Evolutionary conservation across 2,113 vertebrate species (phyloP).

Genomic region (Rhegmatorhina hoffmannsi): DNA sequence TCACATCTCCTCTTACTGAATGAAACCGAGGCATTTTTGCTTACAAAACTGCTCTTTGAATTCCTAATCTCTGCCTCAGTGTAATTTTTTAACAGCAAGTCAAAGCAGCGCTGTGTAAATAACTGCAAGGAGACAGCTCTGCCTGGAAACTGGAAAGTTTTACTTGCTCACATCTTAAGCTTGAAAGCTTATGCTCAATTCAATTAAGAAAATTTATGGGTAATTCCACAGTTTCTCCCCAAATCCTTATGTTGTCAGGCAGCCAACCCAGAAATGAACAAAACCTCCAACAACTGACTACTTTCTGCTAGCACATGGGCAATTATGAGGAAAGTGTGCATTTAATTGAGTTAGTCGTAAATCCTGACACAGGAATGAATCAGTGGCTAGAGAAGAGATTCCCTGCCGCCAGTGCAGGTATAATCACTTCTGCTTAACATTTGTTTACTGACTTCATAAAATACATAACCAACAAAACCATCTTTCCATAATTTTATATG

Average conservation of each 20-base stretch:
- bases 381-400: neutral
- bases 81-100: constrained; percentile 18
- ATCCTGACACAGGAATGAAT: neutral
- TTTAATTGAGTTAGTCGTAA: constrained; percentile 28
- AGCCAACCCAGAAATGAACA: constrained; percentile 33
- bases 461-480: neutral
- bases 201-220: constrained; percentile 59
- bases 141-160: constrained; percentile 42
- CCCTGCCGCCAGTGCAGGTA: neutral
- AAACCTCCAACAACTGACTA: neutral
- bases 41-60: constrained; percentile 40
- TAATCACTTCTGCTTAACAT: neutral
- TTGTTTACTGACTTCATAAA: constrained; percentile 4
- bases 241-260: constrained; percentile 41
- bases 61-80: constrained; percentile 34
- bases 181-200: constrained; percentile 24
- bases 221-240: constrained; percentile 45
- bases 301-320: constrained; percentile 9
- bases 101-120: constrained; percentile 54
- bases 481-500: neutral
- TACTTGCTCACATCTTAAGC: constrained; percentile 19
- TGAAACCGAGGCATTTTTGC: neutral
- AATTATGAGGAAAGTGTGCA: neutral
- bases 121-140: constrained; percentile 42
- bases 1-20: neutral